Conservation (phyloP, 1,140 invertebrate species). For the Temnothorax nylanderi region DNA sequence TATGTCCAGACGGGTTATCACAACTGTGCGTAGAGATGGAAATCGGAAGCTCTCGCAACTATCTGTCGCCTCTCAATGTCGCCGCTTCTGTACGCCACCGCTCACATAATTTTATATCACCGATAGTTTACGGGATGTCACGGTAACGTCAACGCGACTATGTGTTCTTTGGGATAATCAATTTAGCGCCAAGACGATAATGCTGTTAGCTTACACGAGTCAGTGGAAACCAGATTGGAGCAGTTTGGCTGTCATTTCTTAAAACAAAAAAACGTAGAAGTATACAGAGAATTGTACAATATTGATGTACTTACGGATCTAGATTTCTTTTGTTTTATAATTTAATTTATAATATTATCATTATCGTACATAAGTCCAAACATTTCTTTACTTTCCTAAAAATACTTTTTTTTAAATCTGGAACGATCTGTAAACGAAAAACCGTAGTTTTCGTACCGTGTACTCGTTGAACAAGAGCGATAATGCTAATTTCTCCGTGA, state of each 20-base stretch:
- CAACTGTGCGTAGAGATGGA: neutral
- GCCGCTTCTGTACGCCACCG: neutral
- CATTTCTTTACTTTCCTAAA: neutral
- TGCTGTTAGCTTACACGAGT: neutral
- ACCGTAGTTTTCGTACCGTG: neutral
- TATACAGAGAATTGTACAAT: neutral
- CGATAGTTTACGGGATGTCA: neutral
- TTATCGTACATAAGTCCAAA: neutral
- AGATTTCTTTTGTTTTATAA: neutral
- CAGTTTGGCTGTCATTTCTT: neutral
- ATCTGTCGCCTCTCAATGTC: neutral
- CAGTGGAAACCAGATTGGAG: neutral
- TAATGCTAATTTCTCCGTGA: conserved; percentile 26
- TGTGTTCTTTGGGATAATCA: conserved; percentile 1
- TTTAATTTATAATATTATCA: neutral
- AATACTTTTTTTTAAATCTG: neutral
- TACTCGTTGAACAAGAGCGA: neutral
- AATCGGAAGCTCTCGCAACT: neutral
- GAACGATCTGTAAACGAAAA: neutral
- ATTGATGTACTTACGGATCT: neutral
- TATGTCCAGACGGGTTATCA: neutral
- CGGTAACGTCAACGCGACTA: neutral
- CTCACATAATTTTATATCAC: neutral
- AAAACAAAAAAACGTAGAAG: neutral
- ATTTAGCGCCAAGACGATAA: conserved; percentile 29